Evolutionary conservation across 2,888 invertebrate species (phyloP), one percentile per base, ranked within the genome.

Genomic region (Acrocyrtus sp.): DNA sequence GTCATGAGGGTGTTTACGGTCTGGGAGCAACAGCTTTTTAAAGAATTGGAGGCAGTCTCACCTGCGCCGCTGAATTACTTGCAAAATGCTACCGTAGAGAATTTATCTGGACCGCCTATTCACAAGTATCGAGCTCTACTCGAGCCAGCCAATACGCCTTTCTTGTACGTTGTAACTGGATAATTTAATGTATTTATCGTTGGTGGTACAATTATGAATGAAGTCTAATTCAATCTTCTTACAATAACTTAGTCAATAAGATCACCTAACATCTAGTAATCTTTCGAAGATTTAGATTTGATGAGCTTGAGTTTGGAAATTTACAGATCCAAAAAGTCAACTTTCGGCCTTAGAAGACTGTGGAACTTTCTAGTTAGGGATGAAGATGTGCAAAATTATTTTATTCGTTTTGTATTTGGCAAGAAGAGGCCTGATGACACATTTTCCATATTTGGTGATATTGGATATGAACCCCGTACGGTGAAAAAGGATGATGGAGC

Each of bases 351-450:
- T 6, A 87, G 92, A 74, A 89, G 98, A 3, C 86, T 99, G 5
- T 99, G 99, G 99, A 92, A 91, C 82, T 96, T 90, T 84, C 87
- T 99, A 76, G 94, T 98, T 1, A 89, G 93, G 53, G 97, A 99
- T 85, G 96, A 98, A 84, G 86, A 89, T 50, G 93, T 98, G 27
- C 96, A 96, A 86, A 94, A 98, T 81, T 89, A 96, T 68, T 99
- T 99, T 85, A 95, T 99, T 82, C 90, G 96, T 69, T 94, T 96
- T 75, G 94, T 99, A 73, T 99, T 98, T 84, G 93, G 94, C 1
- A 92, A 92, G 80, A 89, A 91, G 21, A 88, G 90, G 56, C 87
- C 87, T 1, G 81, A 78, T 12, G 80, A 79, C 50, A 76, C 80
- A 4, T 82, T 88, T 51, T 85, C 86, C 29, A 48, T 69, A 5